Evolutionary conservation across 1,140 invertebrate species (phyloP), one percentile per base, ranked within the genome.

Genomic region (Nasonia longicornis): DNA sequence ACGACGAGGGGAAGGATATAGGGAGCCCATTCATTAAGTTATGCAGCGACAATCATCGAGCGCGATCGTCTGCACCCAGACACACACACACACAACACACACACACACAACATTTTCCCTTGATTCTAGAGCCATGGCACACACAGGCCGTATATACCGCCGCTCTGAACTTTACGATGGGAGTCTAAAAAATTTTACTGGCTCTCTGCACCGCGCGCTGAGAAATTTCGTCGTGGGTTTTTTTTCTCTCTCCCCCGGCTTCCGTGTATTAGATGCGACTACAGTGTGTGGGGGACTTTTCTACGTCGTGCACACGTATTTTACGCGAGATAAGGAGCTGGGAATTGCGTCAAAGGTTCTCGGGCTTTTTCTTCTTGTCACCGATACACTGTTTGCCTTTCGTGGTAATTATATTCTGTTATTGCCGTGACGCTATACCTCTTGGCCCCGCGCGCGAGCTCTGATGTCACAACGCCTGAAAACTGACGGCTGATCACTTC

Each of bases 21-120:
- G 80, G 80, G 74, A 81, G 80, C 48, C 67, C 75, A 81, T 77
- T 81, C 80, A 81, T 81, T 81, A 81, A 66, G 80, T 81, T 81
- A 81, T 81, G 80, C 74, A 77, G 74, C 80, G 80, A 81, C 80
- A 81, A 81, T 81, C 73, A 81, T 81, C 74, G 67, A 10, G 74
- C 80, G 64, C 67, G 66, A 80, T 75, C 79, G 79, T 75, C 64
- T 80, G 64, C 72, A 29, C 64, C 64, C 52, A 58, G 64, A 26
- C 64, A 29, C 20, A 63, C 8, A 42, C 10, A 38, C 35, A 38
- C 52, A 58, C 58, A 63, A 0, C 10, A 38, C 35, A 38, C 20
- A 58, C 14, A 1, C 14, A n/a, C 3, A 2, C 20, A 58, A 58
- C 16, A 58, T 58, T 58, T 58, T 58, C 52, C 52, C 52, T 58